Evolutionary conservation across 2,888 invertebrate species (phyloP).

Genomic region (Reticulitermes lucifugus): DNA sequence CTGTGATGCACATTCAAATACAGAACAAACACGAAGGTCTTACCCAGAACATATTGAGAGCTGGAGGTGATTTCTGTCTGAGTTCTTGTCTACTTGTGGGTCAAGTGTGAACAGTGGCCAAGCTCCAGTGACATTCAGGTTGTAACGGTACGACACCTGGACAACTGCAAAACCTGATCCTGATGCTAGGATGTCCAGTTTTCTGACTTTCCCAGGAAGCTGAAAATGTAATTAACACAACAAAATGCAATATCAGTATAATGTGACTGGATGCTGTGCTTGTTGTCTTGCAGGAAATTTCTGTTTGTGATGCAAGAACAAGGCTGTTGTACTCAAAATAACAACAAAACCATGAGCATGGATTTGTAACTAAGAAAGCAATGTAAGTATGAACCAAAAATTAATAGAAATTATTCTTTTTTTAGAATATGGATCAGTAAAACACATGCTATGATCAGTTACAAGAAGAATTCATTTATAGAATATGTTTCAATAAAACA

Average conservation of each 20-base stretch:
- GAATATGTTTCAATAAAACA: no score
- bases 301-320: no score
- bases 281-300: no score
- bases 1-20: neutral
- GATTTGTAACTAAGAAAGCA: no score
- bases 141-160: constrained; percentile 83
- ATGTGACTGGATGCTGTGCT: no score
- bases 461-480: no score
- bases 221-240: constrained; percentile 55
- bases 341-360: no score
- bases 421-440: no score
- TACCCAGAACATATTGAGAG: constrained; percentile 86
- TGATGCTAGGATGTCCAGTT: constrained; percentile 79
- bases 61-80: constrained; percentile 80
- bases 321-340: no score
- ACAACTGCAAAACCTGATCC: constrained; percentile 85
- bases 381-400: no score
- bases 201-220: constrained; percentile 69
- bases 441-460: no score
- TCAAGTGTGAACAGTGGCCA: constrained; percentile 89
- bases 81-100: constrained; percentile 86
- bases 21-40: constrained; percentile 44
- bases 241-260: neutral
- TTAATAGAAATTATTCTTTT: no score
- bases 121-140: constrained; percentile 87